Conservation (phyloP, 1,140 invertebrate genomes). For the Lasaia peninsularis region DNA sequence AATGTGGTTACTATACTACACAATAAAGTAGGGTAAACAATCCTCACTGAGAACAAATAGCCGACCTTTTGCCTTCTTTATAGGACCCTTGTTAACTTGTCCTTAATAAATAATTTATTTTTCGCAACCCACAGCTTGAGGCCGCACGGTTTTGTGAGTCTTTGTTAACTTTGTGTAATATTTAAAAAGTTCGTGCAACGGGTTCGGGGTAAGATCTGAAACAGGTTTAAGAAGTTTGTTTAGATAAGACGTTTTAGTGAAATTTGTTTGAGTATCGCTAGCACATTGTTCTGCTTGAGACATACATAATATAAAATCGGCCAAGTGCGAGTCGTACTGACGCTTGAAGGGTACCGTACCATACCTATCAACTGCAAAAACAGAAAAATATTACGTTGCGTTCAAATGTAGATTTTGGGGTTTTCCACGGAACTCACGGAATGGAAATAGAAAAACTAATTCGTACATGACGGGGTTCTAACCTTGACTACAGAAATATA, state of each 20-base stretch:
- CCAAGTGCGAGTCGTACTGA: no score
- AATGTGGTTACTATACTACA: slow-evolving; percentile 13
- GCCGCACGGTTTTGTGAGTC: slow-evolving; percentile 33
- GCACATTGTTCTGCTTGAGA: no score
- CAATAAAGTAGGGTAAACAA: slow-evolving; percentile 43
- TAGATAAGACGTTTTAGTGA: background rate
- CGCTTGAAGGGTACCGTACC: no score
- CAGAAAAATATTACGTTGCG: no score
- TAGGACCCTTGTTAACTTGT: slow-evolving; percentile 74
- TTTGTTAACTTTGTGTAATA: slow-evolving; percentile 54
- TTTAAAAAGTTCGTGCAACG: slow-evolving; percentile 37
- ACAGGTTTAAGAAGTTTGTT: background rate
- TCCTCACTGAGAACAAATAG: slow-evolving; percentile 68
- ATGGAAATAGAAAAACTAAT: no score
- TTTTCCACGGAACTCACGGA: no score
- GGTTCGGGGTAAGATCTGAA: background rate
- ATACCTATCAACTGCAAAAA: no score
- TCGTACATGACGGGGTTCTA: no score
- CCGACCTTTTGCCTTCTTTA: slow-evolving; percentile 75
- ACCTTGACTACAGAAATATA: no score
- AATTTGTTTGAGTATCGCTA: no score
- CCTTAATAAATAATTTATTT: slow-evolving; percentile 76
- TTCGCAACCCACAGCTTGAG: slow-evolving; percentile 28
- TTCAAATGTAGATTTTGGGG: no score
- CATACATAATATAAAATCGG: no score